These are phyloP conservation scores for Coptotermes formosanus DNA, from an alignment of 1,140 invertebrate genomes.

Conservation along the genomic window DNA sequence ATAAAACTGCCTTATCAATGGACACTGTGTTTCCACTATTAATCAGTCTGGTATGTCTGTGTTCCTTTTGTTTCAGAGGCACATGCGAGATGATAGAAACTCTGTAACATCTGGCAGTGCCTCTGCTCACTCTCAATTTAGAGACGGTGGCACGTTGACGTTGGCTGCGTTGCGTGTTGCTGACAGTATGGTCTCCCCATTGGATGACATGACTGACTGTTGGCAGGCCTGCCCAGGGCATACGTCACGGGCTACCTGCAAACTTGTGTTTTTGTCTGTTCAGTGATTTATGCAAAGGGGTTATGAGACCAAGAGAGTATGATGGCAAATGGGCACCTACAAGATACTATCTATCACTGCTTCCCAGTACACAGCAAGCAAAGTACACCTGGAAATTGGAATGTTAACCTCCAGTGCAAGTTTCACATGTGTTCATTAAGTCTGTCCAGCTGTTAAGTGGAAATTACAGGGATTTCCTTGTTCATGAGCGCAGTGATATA, in stretches of 20 bases:
- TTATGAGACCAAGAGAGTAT: slow-evolving; percentile 5
- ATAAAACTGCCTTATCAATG: not conserved
- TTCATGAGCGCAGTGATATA: too few relatives aligned
- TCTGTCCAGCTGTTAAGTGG: not conserved
- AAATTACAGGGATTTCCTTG: not conserved
- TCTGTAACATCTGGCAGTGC: slow-evolving; percentile 32
- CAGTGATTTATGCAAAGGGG: slow-evolving; percentile 1
- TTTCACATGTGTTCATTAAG: not conserved
- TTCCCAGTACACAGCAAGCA: slow-evolving; percentile 1
- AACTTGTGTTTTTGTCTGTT: not conserved
- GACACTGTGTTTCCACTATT: slow-evolving; percentile 39
- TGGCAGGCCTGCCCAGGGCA: not conserved
- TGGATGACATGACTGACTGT: not conserved
- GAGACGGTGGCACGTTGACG: not conserved
- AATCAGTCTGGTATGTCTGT: slow-evolving; percentile 57
- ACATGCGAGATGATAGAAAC: slow-evolving; percentile 62
- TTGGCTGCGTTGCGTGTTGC: not conserved
- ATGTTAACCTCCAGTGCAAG: slow-evolving; percentile 10
- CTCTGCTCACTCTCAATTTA: slow-evolving; percentile 25
- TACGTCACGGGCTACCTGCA: not conserved
- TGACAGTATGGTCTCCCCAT: not conserved
- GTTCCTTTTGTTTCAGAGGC: slow-evolving; percentile 69
- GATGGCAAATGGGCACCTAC: slow-evolving; percentile 11
- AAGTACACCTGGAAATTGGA: not conserved
- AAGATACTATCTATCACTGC: not conserved